These are phyloP conservation scores for Avahi laniger DNA, from an alignment of 2,797 vertebrate species.

Conservation along the genomic window DNA sequence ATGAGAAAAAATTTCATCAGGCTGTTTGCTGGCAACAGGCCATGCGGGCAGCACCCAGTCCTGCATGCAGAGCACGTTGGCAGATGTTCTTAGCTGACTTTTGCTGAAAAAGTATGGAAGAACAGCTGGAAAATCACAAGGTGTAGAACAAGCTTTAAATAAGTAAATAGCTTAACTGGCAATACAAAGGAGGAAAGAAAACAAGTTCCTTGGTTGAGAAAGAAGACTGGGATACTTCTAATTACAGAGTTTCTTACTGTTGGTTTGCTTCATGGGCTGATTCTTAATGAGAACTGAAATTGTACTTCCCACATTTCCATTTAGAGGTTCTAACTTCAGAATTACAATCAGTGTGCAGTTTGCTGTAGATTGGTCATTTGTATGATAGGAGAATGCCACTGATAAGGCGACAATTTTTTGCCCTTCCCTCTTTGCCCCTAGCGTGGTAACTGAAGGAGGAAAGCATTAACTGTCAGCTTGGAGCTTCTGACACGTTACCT, in stretches of 20 bases:
- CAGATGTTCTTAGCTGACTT: constrained; percentile 47
- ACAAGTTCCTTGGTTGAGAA: not conserved
- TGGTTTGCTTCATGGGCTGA: constrained; percentile 60
- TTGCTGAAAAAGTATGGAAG: constrained; percentile 46
- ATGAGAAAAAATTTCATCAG: not conserved
- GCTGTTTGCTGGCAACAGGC: constrained; percentile 45
- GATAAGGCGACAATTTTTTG: constrained; percentile 29
- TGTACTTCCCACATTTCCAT: constrained; percentile 63
- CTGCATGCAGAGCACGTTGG: not conserved
- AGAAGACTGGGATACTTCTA: not conserved
- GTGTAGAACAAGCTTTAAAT: constrained; percentile 33
- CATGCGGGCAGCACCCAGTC: not conserved
- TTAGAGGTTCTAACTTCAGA: constrained; percentile 71
- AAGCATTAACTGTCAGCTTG: constrained; percentile 34
- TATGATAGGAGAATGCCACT: constrained; percentile 33
- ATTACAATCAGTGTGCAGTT: constrained; percentile 67
- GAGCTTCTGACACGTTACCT: constrained; percentile 42
- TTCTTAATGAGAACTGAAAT: constrained; percentile 49
- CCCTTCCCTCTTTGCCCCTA: constrained; percentile 39
- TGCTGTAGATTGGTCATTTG: constrained; percentile 59
- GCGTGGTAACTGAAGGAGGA: constrained; percentile 42
- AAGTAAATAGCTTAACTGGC: constrained; percentile 46
- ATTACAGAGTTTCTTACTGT: not conserved
- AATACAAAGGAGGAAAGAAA: not conserved
- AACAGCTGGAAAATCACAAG: constrained; percentile 62